phyloP scores from a whole-genome alignment of 1,140 invertebrate species.

The Scylla paramamosain region DNA sequence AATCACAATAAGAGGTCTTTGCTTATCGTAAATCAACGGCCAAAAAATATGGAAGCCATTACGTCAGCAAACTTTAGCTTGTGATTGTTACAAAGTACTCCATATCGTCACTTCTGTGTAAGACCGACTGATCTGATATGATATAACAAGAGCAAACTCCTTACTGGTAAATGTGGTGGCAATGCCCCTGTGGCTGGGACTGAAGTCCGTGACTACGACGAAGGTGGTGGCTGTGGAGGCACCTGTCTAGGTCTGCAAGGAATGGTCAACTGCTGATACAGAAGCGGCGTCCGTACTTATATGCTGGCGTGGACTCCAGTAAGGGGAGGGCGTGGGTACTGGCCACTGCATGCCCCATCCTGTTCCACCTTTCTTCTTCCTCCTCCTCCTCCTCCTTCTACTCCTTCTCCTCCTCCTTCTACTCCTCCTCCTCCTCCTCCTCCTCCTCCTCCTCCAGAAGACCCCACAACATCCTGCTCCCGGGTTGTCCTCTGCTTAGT shows the following conservation, averaged over 20 bases:
- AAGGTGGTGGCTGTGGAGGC: neutral
- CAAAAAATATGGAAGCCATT: too few relatives aligned
- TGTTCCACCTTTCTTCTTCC: neutral
- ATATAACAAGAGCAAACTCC: neutral
- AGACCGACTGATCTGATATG: neutral
- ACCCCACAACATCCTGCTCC: neutral
- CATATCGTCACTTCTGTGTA: neutral
- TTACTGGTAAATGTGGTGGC: neutral
- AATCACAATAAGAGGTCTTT: too few relatives aligned
- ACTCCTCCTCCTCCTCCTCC: too few relatives aligned
- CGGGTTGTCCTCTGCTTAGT: neutral
- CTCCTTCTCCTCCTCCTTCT: neutral
- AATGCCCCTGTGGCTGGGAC: neutral
- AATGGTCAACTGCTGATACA: neutral
- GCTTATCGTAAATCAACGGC: too few relatives aligned
- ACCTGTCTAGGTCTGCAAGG: neutral
- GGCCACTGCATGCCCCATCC: neutral
- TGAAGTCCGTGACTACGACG: neutral
- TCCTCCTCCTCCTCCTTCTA: neutral
- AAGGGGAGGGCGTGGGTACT: slow-evolving; percentile 5
- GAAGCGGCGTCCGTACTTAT: neutral
- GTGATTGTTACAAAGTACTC: neutral
- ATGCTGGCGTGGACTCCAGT: neutral
- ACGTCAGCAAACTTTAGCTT: too few relatives aligned
- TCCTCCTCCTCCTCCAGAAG: neutral